Conservation (phyloP, 2,797 vertebrate genomes). For the Antennarius maculatus region DNA sequence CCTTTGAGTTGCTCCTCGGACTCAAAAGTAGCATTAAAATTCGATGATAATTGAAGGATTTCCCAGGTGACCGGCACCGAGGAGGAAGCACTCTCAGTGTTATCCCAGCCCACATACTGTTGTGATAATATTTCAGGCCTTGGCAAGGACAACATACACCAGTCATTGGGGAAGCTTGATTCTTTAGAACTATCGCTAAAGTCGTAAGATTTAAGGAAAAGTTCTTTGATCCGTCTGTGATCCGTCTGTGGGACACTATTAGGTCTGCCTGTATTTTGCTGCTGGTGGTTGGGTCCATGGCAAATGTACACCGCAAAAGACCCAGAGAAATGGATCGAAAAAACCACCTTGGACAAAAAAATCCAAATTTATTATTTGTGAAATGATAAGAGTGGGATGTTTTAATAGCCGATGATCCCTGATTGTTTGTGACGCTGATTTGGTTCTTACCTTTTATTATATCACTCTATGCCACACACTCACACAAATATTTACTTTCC, state of each 20-base stretch:
- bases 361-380: not conserved
- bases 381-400: slow-evolving; percentile 2
- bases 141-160: slow-evolving; percentile 69
- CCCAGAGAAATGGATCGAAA: not conserved
- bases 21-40: slow-evolving; percentile 72
- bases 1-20: slow-evolving; percentile 51
- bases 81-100: slow-evolving; percentile 76
- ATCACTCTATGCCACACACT: not conserved
- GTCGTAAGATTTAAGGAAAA: slow-evolving; percentile 1
- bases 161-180: slow-evolving; percentile 29
- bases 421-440: not conserved
- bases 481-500: not conserved
- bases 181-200: slow-evolving; percentile 12
- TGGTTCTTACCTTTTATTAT: slow-evolving; percentile 11
- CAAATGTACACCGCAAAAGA: not conserved
- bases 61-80: slow-evolving; percentile 72
- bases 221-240: not conserved
- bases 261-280: not conserved
- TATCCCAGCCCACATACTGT: slow-evolving; percentile 75
- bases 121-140: slow-evolving; percentile 78
- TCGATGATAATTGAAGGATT: slow-evolving; percentile 71
- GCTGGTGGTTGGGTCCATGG: not conserved
- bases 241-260: not conserved
- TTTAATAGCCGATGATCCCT: not conserved
- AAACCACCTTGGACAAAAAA: too few relatives aligned